A percentile compares a stretch with the other conserved stretches of the same genome.
Evolutionary conservation across 2,888 invertebrate genomes (phyloP).

Genomic region (Lasioglossum zephyrum): DNA sequence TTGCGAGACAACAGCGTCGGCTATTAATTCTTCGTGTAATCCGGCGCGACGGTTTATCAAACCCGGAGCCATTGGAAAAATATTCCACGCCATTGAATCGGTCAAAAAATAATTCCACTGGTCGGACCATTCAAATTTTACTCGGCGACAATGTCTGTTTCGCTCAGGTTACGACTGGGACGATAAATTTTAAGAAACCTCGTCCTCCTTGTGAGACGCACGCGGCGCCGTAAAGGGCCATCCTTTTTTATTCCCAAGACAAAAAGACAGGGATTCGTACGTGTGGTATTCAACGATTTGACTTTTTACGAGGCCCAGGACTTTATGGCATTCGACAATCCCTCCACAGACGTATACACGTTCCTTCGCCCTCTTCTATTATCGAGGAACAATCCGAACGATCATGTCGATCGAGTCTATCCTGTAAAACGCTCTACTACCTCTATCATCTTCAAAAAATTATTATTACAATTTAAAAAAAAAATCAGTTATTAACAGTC

Average conservation of each 20-base stretch:
- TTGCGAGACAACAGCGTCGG: background rate
- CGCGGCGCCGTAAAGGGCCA: conserved; percentile 1
- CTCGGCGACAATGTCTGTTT: conserved; percentile 26
- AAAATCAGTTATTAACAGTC: background rate
- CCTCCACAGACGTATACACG: background rate
- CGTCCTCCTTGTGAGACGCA: conserved; percentile 23
- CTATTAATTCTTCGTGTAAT: background rate
- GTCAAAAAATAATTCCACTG: conserved; percentile 3
- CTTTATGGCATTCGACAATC: conserved; percentile 40
- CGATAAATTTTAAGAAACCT: conserved; percentile 51
- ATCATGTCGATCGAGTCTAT: conserved; percentile 6
- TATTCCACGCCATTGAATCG: background rate
- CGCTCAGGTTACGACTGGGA: conserved; percentile 25
- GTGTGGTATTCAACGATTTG: conserved; percentile 33
- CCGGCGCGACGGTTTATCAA: background rate
- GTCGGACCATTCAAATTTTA: background rate
- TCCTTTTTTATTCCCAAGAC: conserved; percentile 28
- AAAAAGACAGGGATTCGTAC: conserved; percentile 38
- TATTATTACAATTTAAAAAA: background rate
- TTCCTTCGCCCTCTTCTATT: conserved; percentile 15
- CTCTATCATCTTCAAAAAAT: background rate
- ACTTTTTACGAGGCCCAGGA: conserved; percentile 43
- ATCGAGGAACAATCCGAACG: conserved; percentile 13
- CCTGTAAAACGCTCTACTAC: background rate
- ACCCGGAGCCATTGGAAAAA: background rate